A percentile compares a stretch with the other conserved stretches of the same genome.
Conservation (phyloP, 2,113 vertebrate genomes). For the Bubo bubo region DNA sequence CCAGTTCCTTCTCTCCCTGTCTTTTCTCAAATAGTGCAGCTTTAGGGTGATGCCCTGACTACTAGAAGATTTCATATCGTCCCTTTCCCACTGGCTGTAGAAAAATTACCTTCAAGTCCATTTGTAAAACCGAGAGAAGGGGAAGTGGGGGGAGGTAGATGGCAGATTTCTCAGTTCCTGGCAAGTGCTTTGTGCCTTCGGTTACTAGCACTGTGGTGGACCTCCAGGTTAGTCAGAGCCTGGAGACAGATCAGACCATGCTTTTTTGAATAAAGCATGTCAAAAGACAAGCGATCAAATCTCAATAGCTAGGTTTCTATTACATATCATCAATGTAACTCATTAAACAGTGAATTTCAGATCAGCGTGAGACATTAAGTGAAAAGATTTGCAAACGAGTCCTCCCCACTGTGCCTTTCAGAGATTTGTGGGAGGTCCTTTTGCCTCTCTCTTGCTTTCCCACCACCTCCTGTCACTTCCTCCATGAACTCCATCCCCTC, state of each 20-base stretch:
- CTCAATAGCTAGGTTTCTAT: neutral
- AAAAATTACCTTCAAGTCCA: neutral
- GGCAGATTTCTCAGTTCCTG: neutral
- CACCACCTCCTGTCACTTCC: slow-evolving; percentile 20
- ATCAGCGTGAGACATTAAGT: neutral
- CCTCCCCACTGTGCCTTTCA: slow-evolving; percentile 37
- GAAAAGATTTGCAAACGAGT: slow-evolving; percentile 11
- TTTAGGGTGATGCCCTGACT: neutral
- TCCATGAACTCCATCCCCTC: neutral
- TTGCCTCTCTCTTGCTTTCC: neutral
- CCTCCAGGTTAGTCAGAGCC: neutral
- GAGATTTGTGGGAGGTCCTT: slow-evolving; percentile 29
- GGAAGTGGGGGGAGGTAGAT: neutral
- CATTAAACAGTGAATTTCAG: neutral
- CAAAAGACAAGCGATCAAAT: neutral
- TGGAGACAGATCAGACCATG: neutral
- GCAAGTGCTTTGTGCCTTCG: neutral
- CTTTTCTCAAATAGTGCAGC: neutral
- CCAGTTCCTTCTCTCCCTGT: neutral
- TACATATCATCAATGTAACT: neutral
- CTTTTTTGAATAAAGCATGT: neutral
- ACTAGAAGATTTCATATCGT: neutral
- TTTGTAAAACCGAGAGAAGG: neutral
- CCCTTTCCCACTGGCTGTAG: neutral
- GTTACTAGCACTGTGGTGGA: neutral